Conservation (phyloP, 2,888 invertebrate species). For the Amphipoea oculea region DNA sequence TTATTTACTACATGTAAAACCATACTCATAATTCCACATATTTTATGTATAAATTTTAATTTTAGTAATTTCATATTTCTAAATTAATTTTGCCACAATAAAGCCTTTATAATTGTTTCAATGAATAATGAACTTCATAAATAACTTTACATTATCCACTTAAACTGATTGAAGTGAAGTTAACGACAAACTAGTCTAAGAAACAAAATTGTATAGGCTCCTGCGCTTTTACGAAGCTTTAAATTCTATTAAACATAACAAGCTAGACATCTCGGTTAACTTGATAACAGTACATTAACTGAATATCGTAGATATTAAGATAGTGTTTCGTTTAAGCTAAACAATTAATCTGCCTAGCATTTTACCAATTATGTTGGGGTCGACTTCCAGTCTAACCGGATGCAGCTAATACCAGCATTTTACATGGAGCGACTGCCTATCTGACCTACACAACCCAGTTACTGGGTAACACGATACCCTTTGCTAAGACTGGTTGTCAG, state of each 20-base stretch:
- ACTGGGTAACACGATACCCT: background rate
- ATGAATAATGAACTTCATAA: constrained; percentile 10
- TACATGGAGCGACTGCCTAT: no score
- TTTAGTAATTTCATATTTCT: background rate
- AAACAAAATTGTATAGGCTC: constrained; percentile 50
- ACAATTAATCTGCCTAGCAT: no score
- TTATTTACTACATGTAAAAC: background rate
- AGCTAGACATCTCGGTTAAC: constrained; percentile 40
- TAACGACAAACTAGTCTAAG: constrained; percentile 46
- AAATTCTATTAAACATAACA: constrained; percentile 42
- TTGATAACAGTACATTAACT: constrained; percentile 42
- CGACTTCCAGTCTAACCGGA: background rate
- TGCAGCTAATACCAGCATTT: background rate
- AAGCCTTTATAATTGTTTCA: constrained; percentile 9
- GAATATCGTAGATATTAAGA: constrained; percentile 25
- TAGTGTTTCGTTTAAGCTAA: constrained; percentile 14
- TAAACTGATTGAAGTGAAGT: constrained; percentile 33
- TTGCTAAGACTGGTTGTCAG: background rate
- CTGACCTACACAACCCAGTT: background rate
- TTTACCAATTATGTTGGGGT: background rate
- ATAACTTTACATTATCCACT: constrained; percentile 36
- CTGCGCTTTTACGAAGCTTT: constrained; percentile 41
- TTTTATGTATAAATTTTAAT: background rate
- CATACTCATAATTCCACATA: background rate
- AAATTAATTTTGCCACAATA: constrained; percentile 6